Evolutionary conservation across 2,113 vertebrate species (phyloP), one percentile per base, ranked within the genome.

Genomic region (Epinephelus fuscoguttatus): DNA sequence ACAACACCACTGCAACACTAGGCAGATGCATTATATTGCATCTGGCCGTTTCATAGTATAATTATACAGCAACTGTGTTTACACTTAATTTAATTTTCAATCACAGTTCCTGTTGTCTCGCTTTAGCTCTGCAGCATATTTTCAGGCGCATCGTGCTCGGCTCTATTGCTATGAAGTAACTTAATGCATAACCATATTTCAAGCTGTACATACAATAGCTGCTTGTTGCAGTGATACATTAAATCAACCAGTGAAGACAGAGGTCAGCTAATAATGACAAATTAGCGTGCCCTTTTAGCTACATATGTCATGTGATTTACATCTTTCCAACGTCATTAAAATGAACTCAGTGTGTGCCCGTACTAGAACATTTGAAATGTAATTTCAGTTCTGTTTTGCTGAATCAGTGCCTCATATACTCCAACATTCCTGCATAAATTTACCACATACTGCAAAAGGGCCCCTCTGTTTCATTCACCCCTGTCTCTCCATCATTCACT

Each of bases 91-190:
- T 18, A 70, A 45, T 45, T 45, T 12, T 15, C 23, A 15, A 1
- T 45, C 23, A 50, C 45, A 50, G 23, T 27, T 49, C n/a, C 8
- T 47, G 4, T 6, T 14, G 8, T 19, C 59, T n/a, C 30, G 4
- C 12, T 1, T 1, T 23, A 0, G 23, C 10, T 9, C 17, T 5
- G 10, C 18, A 37, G 18, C 1, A 2, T 6, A 3, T 40, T 19
- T 21, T 62, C 19, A 2, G 10, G 21, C 21, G 53, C 4, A 4
- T 12, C 21, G 0, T 59, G 21, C 23, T 27, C 25, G 13, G 23
- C 23, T 57, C 56, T 57, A 23, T 27, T 4, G 1, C 56, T 25
- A 4, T 21, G 10, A 37, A 5, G 4, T 37, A 61, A 62, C 2
- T 66, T 47, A 47, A 66, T 47, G 63, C 15, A 50, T 23, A 18